These are phyloP conservation scores for Callipepla californica DNA, from an alignment of 2,113 vertebrate genomes.

Conservation along the genomic window DNA sequence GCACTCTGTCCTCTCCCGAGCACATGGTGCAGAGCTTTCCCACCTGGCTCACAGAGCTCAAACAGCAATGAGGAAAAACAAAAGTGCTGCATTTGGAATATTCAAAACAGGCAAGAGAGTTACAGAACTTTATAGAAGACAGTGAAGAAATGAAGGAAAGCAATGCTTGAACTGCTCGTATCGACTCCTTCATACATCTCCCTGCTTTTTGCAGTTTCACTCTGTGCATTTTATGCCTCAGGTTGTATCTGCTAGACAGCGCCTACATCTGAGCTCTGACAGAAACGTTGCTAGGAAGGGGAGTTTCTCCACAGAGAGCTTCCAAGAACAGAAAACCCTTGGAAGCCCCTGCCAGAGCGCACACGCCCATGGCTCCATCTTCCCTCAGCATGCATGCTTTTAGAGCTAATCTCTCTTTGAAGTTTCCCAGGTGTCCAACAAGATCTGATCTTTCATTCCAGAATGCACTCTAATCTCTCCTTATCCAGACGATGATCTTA, in stretches of 20 bases:
- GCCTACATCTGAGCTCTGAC: neutral
- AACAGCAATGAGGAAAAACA: neutral
- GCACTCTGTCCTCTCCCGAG: neutral
- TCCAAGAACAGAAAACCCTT: slow-evolving; percentile 19
- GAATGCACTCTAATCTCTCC: neutral
- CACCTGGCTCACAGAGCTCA: neutral
- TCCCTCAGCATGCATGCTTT: neutral
- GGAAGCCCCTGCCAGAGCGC: slow-evolving; percentile 5
- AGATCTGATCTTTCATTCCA: slow-evolving; percentile 19
- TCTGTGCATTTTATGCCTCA: neutral
- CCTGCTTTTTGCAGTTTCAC: neutral
- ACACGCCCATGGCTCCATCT: neutral
- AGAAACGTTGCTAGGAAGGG: neutral
- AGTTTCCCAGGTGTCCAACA: slow-evolving; percentile 3
- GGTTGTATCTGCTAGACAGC: neutral
- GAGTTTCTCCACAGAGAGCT: neutral
- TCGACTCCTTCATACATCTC: neutral
- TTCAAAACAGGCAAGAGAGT: neutral
- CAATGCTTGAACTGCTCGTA: neutral
- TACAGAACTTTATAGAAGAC: neutral
- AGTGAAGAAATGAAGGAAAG: neutral
- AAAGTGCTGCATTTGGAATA: neutral
- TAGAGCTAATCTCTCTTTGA: slow-evolving; percentile 18
- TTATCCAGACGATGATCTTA: neutral
- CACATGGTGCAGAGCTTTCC: neutral